A percentile compares a stretch with the other conserved stretches of the same genome.
Evolutionary conservation across 1,140 invertebrate genomes (phyloP).

Genomic region (Mactra quadrangularis): DNA sequence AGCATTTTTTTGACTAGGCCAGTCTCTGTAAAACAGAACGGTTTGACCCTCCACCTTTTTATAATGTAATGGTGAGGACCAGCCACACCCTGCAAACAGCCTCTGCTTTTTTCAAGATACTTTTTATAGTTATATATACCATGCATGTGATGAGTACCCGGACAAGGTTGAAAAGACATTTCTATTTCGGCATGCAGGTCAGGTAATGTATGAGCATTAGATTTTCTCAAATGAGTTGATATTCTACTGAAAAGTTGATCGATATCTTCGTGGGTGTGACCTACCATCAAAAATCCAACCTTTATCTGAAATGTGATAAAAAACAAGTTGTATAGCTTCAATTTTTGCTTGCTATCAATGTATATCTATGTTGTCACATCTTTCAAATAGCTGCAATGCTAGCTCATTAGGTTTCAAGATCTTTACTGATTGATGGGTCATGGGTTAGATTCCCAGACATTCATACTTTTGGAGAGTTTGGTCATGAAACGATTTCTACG

Average conservation of each 20-base stretch:
- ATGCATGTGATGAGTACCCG: not conserved
- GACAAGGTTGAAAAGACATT: not conserved
- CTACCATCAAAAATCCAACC: conserved; percentile 23
- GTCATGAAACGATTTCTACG: no score
- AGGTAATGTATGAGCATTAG: conserved; percentile 6
- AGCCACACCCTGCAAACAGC: not conserved
- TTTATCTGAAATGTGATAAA: conserved; percentile 48
- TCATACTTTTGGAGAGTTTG: no score
- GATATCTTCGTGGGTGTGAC: conserved; percentile 32
- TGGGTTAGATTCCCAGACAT: no score
- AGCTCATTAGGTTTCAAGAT: no score
- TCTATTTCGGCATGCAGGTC: not conserved
- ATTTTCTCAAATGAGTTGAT: not conserved
- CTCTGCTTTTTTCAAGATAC: not conserved
- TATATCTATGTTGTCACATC: no score
- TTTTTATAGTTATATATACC: conserved; percentile 21
- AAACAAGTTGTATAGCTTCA: not conserved
- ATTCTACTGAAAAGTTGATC: conserved; percentile 11
- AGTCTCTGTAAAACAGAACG: not conserved
- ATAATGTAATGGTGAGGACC: conserved; percentile 14
- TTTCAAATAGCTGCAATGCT: no score
- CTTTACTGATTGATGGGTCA: no score
- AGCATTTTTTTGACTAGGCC: not conserved
- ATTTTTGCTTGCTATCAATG: no score
- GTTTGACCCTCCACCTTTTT: not conserved